Evolutionary conservation across 1,140 invertebrate species (phyloP).

Genomic region (Drosophila suzukii): DNA sequence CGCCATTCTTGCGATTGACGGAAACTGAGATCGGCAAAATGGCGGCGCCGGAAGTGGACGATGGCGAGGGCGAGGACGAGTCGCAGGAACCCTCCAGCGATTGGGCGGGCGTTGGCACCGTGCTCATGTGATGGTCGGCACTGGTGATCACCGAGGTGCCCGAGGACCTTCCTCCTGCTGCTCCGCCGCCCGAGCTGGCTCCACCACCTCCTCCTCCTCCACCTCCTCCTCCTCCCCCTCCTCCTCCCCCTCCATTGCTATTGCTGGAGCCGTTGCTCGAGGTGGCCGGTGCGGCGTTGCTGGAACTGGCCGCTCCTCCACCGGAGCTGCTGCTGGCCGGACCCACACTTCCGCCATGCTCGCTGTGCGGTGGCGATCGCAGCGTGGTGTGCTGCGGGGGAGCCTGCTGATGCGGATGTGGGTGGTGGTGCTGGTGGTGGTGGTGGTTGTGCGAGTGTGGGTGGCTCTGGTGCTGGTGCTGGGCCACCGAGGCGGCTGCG

Average conservation of each 20-base stretch:
- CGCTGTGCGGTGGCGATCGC: conserved; percentile 69
- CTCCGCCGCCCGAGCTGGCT: conserved; percentile 2
- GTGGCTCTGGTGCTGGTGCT: conserved; percentile 74
- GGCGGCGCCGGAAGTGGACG: conserved; percentile 78
- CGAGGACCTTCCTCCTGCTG: conserved; percentile 14
- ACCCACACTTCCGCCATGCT: conserved; percentile 58
- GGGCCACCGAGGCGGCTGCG: conserved; percentile 57
- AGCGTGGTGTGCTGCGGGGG: conserved; percentile 64
- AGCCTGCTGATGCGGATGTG: conserved; percentile 64
- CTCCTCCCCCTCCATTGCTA: conserved; percentile 15
- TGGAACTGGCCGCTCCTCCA: conserved; percentile 65
- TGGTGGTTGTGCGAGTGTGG: conserved; percentile 50
- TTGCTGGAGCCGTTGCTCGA: conserved; percentile 75
- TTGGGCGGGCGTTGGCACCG: conserved; percentile 79
- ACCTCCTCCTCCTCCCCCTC: conserved; percentile 6
- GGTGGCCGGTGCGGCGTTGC: conserved; percentile 80
- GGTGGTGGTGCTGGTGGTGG: conserved; percentile 30
- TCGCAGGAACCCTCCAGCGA: conserved; percentile 83
- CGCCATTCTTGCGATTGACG: conserved; percentile 80
- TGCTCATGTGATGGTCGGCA: conserved; percentile 75
- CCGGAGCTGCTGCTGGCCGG: conserved; percentile 57
- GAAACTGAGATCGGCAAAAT: conserved; percentile 79
- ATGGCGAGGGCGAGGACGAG: conserved; percentile 82
- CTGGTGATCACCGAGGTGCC: conserved; percentile 67
- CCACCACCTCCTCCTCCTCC: conserved; percentile 14